phyloP scores from a whole-genome alignment of 2,797 vertebrate species.

The Anguilla megastoma region DNA sequence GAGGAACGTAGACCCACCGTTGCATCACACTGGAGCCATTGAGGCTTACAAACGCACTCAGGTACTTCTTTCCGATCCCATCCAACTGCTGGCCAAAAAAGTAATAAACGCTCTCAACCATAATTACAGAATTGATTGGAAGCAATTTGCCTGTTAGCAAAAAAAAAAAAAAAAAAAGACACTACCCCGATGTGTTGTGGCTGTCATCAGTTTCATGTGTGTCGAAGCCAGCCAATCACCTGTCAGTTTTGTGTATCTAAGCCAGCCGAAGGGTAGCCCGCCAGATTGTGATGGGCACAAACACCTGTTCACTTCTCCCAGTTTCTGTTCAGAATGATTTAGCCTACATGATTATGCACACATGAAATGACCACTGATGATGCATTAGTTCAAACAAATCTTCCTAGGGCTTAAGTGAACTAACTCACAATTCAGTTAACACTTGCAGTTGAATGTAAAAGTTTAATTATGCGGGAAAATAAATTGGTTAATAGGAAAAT shows the following conservation, averaged over 20 bases:
- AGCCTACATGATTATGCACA: neutral
- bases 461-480: neutral
- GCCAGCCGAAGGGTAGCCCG: neutral
- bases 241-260: conserved; percentile 1
- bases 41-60: neutral
- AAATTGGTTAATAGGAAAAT: neutral
- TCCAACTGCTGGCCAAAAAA: neutral
- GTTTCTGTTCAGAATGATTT: neutral
- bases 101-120: neutral
- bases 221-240: conserved; percentile 1
- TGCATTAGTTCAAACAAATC: neutral
- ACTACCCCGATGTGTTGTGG: neutral
- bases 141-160: neutral
- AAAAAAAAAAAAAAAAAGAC: neutral
- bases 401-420: neutral
- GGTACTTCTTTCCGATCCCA: neutral
- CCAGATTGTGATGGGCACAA: conserved; percentile 1
- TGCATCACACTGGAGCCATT: neutral
- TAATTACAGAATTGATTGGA: conserved; percentile 9
- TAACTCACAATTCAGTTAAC: neutral
- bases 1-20: neutral
- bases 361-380: neutral
- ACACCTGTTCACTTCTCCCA: neutral
- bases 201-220: neutral
- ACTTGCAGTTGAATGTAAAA: neutral